Evolutionary conservation across 2,113 vertebrate species (phyloP).

Genomic region (Cricetomys ansorgei): DNA sequence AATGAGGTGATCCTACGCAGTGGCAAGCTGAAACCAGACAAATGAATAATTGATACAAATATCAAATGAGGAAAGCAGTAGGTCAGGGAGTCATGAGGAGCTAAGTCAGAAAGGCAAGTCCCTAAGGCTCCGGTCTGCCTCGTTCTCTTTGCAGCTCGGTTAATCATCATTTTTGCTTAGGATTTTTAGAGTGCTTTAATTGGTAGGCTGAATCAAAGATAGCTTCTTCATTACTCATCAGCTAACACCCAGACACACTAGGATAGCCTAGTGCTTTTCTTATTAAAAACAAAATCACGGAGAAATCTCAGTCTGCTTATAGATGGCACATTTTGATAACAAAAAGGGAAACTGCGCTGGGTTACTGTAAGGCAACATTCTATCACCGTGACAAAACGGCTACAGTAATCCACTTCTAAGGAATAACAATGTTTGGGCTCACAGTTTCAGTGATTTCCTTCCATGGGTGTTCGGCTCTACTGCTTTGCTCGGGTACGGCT

Average conservation of each 20-base stretch:
- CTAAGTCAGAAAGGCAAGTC: slow-evolving; percentile 2
- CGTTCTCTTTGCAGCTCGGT: neutral
- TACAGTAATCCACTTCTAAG: neutral
- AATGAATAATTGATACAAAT: slow-evolving; percentile 64
- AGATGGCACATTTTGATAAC: neutral
- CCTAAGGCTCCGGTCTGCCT: neutral
- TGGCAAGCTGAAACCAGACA: neutral
- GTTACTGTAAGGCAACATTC: neutral
- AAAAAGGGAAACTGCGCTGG: neutral
- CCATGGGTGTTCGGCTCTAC: too few species aligned
- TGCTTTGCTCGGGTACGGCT: neutral
- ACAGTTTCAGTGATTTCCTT: neutral
- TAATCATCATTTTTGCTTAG: slow-evolving; percentile 28
- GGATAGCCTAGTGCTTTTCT: neutral
- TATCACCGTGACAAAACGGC: neutral
- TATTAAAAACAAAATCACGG: slow-evolving; percentile 47
- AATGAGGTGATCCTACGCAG: neutral
- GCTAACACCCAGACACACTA: neutral
- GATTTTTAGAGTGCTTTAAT: slow-evolving; percentile 38
- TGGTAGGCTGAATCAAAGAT: neutral
- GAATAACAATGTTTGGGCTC: neutral
- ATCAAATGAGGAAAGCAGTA: slow-evolving; percentile 41
- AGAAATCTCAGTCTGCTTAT: slow-evolving; percentile 20
- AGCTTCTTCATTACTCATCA: neutral
- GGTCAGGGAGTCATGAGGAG: slow-evolving; percentile 42